Conservation (phyloP, 2,888 invertebrate species). For the Macrophya annulata region DNA sequence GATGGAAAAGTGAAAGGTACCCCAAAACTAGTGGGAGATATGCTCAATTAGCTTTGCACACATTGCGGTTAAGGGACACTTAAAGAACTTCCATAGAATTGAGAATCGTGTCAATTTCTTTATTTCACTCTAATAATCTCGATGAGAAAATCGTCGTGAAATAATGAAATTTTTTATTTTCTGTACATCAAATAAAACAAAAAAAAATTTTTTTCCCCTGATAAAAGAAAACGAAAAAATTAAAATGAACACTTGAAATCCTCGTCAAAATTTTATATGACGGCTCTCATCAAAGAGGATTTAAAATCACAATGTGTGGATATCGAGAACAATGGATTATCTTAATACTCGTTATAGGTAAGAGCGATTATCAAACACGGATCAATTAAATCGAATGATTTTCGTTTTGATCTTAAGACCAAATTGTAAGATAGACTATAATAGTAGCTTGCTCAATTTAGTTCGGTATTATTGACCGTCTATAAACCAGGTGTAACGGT, state of each 20-base stretch:
- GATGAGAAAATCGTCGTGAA: too few relatives aligned
- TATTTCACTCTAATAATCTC: too few relatives aligned
- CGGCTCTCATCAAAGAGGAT: neutral
- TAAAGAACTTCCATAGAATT: too few relatives aligned
- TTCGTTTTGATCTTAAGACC: constrained; percentile 1
- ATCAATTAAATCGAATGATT: constrained; percentile 60
- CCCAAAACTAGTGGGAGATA: constrained; percentile 48
- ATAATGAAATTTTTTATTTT: too few relatives aligned
- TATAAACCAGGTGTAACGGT: too few relatives aligned
- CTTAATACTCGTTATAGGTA: neutral
- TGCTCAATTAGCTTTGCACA: constrained; percentile 47
- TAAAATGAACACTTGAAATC: too few relatives aligned
- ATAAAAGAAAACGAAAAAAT: too few relatives aligned
- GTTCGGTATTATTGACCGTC: neutral
- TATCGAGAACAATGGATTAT: constrained; percentile 26
- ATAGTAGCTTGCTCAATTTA: neutral
- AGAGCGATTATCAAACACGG: constrained; percentile 16
- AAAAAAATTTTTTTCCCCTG: too few relatives aligned
- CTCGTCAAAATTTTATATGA: too few relatives aligned
- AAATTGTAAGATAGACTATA: neutral
- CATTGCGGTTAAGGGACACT: constrained; percentile 3
- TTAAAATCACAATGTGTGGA: neutral
- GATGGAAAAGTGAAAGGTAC: constrained; percentile 49
- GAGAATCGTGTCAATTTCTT: neutral
- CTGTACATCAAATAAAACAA: too few relatives aligned